Base-by-base conservation (phyloP, 1,140 invertebrate species). In the Trialeurodes vaporariorum region DNA sequence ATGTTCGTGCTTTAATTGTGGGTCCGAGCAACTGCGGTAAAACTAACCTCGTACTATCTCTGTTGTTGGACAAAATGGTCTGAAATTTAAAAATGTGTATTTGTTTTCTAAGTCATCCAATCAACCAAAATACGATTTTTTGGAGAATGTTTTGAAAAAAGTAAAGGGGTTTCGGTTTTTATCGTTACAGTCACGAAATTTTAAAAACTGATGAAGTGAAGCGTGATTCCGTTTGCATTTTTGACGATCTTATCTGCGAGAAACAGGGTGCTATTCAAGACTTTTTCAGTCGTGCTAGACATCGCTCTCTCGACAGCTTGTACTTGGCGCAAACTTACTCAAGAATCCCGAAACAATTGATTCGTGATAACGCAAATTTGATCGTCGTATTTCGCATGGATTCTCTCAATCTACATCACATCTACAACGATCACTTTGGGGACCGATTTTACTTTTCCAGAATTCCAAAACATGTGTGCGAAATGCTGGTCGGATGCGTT, bases 241-340 rank as follows among this genome's bases (percentile, higher is more conserved):
- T 77, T 69, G 77, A 79, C 72, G 76, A 79, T 70, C 71, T 77
- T 27, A 70, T 72, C 12, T 75, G 72, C 27, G 73, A 75, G 25
- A 74, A 77, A 76, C 67, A 68, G 22, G 62, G 17, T 59, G 65
- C 26, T 23, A 65, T 67, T 64, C 59, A 65, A 65, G 24, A 26
- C 21, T 76, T 76, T 71, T 78, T 78, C 71, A 70, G 70, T 67
- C 77, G 77, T 73, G 75, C 74, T 1, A 65, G 76, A 64, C 76
- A 78, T 49, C 17, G 74, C 72, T 73, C 25, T 60, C 71, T 78
- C 27, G 76, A 79, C 70, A 70, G 70, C 68, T 79, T 79, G 76
- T 79, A 77, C 72, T 70, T 79, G 24, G 72, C 65, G 69, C 75
- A 78, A 73, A 76, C 75, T n/a, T 78, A 77, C 70, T 68, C 73